Evolutionary conservation across 2,113 vertebrate genomes (phyloP).

Genomic region (Scatophagus argus): DNA sequence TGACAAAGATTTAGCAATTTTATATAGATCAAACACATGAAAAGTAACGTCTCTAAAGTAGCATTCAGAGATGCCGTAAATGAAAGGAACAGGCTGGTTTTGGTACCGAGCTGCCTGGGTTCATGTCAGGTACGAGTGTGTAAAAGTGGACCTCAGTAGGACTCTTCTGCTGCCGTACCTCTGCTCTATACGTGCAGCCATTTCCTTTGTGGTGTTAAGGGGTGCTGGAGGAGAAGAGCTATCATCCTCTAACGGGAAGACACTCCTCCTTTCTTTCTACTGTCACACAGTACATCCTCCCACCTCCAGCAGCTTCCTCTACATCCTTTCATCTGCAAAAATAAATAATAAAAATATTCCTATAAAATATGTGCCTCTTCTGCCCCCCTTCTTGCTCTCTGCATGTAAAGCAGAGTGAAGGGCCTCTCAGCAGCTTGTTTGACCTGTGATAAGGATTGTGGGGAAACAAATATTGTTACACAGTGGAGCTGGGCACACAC

Average conservation of each 20-base stretch:
- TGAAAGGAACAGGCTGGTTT: background rate
- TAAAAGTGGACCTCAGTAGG: slow-evolving; percentile 5
- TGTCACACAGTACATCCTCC: slow-evolving; percentile 26
- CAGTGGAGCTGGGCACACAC: slow-evolving; percentile 35
- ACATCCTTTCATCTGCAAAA: slow-evolving; percentile 54
- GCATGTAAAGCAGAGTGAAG: slow-evolving; percentile 40
- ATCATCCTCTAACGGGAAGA: slow-evolving; percentile 67
- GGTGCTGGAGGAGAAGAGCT: slow-evolving; percentile 8
- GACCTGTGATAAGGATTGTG: slow-evolving; percentile 57
- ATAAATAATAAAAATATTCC: no score
- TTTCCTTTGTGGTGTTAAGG: slow-evolving; percentile 38
- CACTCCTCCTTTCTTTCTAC: slow-evolving; percentile 44
- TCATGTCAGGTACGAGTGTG: background rate
- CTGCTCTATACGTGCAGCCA: slow-evolving; percentile 17
- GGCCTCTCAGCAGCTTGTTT: slow-evolving; percentile 69
- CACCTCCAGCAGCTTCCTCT: slow-evolving; percentile 15
- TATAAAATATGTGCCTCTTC: background rate
- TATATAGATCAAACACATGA: no score
- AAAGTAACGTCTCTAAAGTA: no score
- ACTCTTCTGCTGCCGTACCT: slow-evolving; percentile 3
- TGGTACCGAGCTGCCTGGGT: background rate
- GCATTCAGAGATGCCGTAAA: background rate
- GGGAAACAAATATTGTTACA: slow-evolving; percentile 46
- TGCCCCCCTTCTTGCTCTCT: slow-evolving; percentile 10
- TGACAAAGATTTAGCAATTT: no score